phyloP scores from a whole-genome alignment of 2,113 vertebrate genomes.

The Otis tarda region DNA sequence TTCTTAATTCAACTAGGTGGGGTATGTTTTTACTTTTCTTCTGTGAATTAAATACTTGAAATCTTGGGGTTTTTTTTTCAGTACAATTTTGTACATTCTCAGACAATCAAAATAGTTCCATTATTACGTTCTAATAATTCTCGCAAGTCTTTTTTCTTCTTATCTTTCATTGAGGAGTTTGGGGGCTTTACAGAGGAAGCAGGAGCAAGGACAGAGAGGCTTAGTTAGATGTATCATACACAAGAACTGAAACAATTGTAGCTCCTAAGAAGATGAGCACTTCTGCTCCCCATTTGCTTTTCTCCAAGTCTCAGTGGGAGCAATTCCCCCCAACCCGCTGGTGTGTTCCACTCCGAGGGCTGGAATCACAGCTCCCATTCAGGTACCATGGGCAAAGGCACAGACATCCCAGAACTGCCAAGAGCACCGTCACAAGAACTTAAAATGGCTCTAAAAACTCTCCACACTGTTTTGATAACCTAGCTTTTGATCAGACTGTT shows the following conservation, averaged over 20 bases:
- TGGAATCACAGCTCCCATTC: neutral
- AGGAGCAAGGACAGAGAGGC: neutral
- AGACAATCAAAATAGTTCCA: fast-evolving
- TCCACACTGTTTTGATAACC: neutral
- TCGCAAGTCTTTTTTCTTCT: neutral
- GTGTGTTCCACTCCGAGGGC: neutral
- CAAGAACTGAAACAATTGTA: neutral
- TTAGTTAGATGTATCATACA: neutral
- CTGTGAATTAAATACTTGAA: neutral
- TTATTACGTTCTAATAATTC: neutral
- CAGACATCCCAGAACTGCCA: neutral
- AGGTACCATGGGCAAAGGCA: neutral
- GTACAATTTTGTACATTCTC: neutral
- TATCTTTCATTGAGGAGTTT: neutral
- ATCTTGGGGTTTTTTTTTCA: neutral
- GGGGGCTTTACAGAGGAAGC: neutral
- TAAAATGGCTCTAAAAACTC: neutral
- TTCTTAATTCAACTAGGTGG: neutral
- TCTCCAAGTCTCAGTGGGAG: neutral
- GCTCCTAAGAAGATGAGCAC: neutral
- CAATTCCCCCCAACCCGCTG: neutral
- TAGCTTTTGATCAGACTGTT: neutral
- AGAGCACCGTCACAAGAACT: neutral
- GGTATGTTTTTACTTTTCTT: neutral
- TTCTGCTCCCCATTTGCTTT: neutral